Base-by-base conservation (phyloP, 2,797 vertebrate species). In the Cottoperca gobio region DNA sequence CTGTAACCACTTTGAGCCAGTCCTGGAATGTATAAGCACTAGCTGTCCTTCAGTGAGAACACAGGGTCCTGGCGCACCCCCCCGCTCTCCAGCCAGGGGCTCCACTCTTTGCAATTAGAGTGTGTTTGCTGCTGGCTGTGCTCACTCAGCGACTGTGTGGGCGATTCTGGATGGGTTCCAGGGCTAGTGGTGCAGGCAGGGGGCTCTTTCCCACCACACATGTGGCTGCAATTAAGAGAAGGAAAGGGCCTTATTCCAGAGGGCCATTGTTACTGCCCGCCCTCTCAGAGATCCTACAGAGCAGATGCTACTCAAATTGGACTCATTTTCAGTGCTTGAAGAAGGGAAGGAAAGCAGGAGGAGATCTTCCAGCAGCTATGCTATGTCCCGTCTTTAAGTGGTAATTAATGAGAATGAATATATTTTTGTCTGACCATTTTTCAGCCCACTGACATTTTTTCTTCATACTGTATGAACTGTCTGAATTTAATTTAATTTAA, bases 51-150 rank as follows among this genome's bases (percentile, higher is more conserved):
- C 89, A 92, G 88, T 54, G 61, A 91, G 74, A 87, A 90, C 86
- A 88, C 76, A 68, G 70, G 76, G 83, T 88, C 78, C 87, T 90
- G 89, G 89, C 83, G 66, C 62, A 76, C 48, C 81, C 73, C 73
- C 50, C 16, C 65, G 16, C 81, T 84, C 82, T 90, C 79, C 83
- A 92, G 90, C 92, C 92, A 89, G 86, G 90, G 90, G 90, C 91
- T 91, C 84, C 90, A 79, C 90, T 92, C 91, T 91, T 90, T 90
- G 89, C 93, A 94, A 94, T 94, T 93, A 94, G 88, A 92, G 90
- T 80, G 77, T 83, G 91, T 90, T 90, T 91, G 89, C 87, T 88
- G 88, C 92, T 90, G 91, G 90, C 93, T 91, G 89, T 88, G 88
- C 89, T 88, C 54, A 72, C 88, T 89, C 85, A 86, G 85, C 88